Conservation (phyloP, 2,113 vertebrate genomes). For the Lophura nycthemera region DNA sequence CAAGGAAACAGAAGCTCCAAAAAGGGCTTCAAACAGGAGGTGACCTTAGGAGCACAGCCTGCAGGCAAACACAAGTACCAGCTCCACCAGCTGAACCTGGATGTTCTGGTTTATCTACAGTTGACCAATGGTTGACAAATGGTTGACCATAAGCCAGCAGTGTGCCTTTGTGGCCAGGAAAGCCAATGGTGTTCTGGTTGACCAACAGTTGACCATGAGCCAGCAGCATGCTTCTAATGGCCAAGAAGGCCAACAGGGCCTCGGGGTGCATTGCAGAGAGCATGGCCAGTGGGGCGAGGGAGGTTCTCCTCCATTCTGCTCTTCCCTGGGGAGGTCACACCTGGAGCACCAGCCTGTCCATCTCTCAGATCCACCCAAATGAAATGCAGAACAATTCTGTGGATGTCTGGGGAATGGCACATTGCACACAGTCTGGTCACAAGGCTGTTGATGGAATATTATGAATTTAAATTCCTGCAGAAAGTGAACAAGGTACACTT, state of each 20-base stretch:
- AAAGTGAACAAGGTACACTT: neutral
- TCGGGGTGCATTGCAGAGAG: neutral
- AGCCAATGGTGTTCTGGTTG: too few relatives aligned
- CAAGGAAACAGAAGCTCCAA: neutral
- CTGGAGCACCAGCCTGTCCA: too few relatives aligned
- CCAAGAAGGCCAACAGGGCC: neutral
- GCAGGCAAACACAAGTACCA: neutral
- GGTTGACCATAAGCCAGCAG: too few relatives aligned
- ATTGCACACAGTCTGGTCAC: neutral
- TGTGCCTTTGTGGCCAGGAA: too few relatives aligned
- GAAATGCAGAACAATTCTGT: too few relatives aligned
- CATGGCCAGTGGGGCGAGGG: neutral
- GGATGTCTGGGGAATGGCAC: neutral
- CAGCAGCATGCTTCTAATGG: neutral
- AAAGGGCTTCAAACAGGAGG: neutral
- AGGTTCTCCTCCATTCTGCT: neutral
- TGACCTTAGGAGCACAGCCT: neutral
- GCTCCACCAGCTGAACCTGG: neutral
- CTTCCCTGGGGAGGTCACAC: too few relatives aligned
- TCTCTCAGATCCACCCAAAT: neutral
- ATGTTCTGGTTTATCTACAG: too few relatives aligned
- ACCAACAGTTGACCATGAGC: neutral
- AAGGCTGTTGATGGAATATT: neutral
- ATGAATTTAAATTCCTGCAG: neutral
- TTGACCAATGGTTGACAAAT: neutral